Conservation (phyloP, 2,797 vertebrate genomes). For the Glossophaga mutica region DNA sequence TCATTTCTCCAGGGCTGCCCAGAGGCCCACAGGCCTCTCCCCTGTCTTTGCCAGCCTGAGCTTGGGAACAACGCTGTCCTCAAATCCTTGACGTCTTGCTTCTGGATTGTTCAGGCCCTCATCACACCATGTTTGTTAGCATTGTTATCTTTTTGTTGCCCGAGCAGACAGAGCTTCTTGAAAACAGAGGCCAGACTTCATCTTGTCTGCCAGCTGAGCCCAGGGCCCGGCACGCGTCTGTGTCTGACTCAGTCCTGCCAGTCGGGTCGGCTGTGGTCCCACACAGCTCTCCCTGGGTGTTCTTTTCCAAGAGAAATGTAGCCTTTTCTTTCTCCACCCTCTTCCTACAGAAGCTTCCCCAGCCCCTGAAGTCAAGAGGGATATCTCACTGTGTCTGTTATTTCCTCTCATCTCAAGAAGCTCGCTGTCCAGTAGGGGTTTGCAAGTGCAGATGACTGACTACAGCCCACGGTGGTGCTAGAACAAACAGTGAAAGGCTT, state of each 20-base stretch:
- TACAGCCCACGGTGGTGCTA: neutral
- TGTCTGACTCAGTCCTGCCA: neutral
- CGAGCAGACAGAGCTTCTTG: neutral
- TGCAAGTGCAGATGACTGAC: neutral
- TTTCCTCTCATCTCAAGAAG: neutral
- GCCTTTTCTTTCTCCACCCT: neutral
- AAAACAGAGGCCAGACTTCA: neutral
- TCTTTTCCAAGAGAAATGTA: neutral
- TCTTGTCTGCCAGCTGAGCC: neutral
- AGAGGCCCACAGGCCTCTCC: neutral
- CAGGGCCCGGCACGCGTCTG: neutral
- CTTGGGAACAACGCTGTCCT: neutral
- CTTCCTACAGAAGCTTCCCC: neutral
- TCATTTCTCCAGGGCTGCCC: neutral
- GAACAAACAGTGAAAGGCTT: neutral
- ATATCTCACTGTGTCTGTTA: neutral
- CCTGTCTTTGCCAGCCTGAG: neutral
- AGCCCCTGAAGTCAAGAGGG: neutral
- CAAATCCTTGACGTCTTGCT: neutral
- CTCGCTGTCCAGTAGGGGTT: neutral
- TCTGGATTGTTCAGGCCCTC: neutral
- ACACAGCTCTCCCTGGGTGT: neutral
- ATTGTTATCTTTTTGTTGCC: neutral
- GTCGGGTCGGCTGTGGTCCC: rapidly evolving
- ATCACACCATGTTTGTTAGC: neutral